Evolutionary conservation across 1,140 invertebrate genomes (phyloP).

Genomic region (Melipona quadrifasciata): DNA sequence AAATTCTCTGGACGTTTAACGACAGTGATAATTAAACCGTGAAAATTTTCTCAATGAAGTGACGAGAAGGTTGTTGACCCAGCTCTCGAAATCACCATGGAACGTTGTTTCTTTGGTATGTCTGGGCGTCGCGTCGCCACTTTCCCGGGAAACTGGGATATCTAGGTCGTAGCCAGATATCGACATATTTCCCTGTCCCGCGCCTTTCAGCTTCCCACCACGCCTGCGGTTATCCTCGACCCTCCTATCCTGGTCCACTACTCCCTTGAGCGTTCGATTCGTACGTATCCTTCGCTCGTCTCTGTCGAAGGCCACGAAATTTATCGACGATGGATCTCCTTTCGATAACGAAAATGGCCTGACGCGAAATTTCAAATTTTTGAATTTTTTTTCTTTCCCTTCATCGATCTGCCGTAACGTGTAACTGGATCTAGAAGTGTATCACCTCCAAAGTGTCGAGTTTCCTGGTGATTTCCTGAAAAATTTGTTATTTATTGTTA

Average conservation of each 20-base stretch:
- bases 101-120: not conserved
- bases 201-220: constrained; percentile 26
- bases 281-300: not conserved
- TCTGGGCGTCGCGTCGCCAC: constrained; percentile 33
- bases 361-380: not conserved
- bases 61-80: not conserved
- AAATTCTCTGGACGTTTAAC: no score
- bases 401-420: not conserved
- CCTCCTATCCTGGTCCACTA: constrained; percentile 1
- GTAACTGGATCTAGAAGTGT: not conserved
- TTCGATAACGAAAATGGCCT: not conserved
- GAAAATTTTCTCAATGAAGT: no score
- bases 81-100: not conserved
- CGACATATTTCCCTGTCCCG: constrained; percentile 53
- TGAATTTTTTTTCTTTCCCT: not conserved
- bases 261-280: constrained; percentile 6
- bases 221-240: constrained; percentile 27
- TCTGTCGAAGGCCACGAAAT: not conserved
- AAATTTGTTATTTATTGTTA: not conserved
- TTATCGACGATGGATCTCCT: not conserved
- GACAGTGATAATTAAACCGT: no score
- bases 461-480: not conserved
- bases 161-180: constrained; percentile 62
- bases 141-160: constrained; percentile 61
- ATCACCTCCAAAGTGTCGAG: not conserved